These are phyloP conservation scores for Drosophila sordidapex DNA, from an alignment of 2,888 invertebrate species.

Conservation along the genomic window DNA sequence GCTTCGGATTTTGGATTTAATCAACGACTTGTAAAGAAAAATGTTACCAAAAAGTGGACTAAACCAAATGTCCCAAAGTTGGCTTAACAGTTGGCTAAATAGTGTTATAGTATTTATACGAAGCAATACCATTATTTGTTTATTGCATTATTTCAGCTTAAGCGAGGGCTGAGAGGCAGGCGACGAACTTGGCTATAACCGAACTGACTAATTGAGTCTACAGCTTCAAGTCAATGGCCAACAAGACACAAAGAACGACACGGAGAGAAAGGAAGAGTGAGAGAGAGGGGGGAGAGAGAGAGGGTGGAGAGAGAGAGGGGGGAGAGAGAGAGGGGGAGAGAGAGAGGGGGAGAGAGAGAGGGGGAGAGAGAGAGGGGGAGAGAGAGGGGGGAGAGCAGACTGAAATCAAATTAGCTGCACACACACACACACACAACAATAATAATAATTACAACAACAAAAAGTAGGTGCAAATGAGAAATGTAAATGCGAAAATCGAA, in stretches of 20 bases:
- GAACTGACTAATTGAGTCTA: background rate
- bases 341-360: background rate
- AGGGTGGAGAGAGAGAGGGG: no score
- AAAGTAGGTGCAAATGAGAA: slow-evolving; percentile 4
- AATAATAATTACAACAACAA: slow-evolving; percentile 5
- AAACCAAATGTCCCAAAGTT: background rate
- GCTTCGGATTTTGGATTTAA: background rate
- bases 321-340: no score
- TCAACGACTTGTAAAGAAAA: background rate
- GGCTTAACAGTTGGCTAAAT: no score
- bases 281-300: no score
- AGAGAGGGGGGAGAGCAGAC: background rate
- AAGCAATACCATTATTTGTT: no score
- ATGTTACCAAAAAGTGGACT: background rate
- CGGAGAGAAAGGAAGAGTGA: no score
- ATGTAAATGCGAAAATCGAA: slow-evolving; percentile 5
- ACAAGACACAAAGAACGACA: background rate
- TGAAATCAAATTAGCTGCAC: slow-evolving; percentile 1
- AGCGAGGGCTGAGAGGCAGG: background rate
- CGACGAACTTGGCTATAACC: background rate
- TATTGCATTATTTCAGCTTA: background rate
- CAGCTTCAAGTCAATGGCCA: slow-evolving; percentile 1
- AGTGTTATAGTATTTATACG: no score
- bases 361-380: background rate
- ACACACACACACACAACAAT: background rate